Percentiles rank a stretch among this genome's conserved stretches.
Conservation (phyloP, 2,888 invertebrate species). For the Antheraea assamensis region DNA sequence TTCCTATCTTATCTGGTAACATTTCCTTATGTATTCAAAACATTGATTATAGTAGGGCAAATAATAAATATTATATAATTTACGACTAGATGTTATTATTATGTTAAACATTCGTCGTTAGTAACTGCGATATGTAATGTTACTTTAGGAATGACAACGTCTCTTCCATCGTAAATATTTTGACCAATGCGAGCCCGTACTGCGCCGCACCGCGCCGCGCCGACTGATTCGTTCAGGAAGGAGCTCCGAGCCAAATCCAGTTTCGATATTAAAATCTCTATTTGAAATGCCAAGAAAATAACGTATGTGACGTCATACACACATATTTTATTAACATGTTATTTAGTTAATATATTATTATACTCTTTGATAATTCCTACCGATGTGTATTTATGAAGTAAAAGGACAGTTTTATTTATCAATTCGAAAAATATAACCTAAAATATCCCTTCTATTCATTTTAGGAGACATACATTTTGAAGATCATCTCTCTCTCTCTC, state of each 20-base stretch:
- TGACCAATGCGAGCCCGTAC: background rate
- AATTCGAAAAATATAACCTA: too few species aligned
- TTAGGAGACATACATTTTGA: too few species aligned
- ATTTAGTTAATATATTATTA: background rate
- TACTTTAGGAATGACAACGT: background rate
- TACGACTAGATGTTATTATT: slow-evolving; percentile 1
- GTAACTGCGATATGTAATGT: background rate
- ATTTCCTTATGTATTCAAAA: slow-evolving; percentile 3
- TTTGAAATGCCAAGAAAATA: slow-evolving; percentile 12
- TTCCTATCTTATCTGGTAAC: background rate
- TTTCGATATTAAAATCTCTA: slow-evolving; percentile 10
- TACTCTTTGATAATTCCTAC: background rate
- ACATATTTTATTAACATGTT: background rate
- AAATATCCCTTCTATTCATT: too few species aligned
- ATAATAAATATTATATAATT: slow-evolving; percentile 7
- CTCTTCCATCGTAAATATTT: background rate
- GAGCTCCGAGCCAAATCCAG: slow-evolving; percentile 1
- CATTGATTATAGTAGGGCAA: background rate
- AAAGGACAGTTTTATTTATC: too few species aligned
- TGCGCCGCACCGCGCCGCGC: background rate
- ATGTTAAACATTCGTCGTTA: background rate
- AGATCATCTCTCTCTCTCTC: too few species aligned
- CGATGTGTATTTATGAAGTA: too few species aligned
- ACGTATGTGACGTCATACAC: slow-evolving; percentile 4
- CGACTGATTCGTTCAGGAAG: slow-evolving; percentile 6